Evolutionary conservation across 2,888 invertebrate genomes (phyloP).

Genomic region (Cephus runcator): DNA sequence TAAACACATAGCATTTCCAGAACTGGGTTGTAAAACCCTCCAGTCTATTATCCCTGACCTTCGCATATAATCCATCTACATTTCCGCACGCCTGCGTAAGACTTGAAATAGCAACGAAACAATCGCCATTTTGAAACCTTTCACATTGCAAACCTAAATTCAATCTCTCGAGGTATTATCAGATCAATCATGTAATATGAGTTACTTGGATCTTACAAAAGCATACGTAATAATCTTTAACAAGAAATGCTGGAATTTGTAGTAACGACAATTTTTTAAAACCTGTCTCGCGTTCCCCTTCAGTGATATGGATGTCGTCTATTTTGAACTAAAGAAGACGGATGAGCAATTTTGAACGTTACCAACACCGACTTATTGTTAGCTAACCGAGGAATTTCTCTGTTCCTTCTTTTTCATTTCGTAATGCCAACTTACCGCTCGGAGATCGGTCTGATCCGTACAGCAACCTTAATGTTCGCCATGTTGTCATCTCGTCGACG

Average conservation of each 20-base stretch:
- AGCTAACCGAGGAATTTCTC: not conserved
- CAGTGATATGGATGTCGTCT: not conserved
- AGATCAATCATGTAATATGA: not conserved
- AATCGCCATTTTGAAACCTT: not conserved
- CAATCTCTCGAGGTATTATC: not conserved
- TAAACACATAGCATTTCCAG: not conserved
- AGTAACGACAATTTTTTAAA: not conserved
- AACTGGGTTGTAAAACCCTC: not conserved
- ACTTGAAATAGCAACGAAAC: not conserved
- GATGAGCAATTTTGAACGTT: not conserved
- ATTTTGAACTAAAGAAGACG: not conserved
- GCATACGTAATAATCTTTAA: not conserved
- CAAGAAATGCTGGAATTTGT: not conserved
- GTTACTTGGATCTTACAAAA: not conserved
- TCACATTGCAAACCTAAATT: not conserved
- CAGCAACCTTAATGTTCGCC: conserved; percentile 75
- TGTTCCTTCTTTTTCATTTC: not conserved
- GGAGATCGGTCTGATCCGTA: conserved; percentile 74
- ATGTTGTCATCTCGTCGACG: conserved; percentile 56
- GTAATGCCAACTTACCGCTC: conserved; percentile 67
- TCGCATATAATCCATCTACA: not conserved
- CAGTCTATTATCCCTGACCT: not conserved
- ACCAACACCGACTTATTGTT: not conserved
- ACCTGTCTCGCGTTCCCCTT: not conserved
- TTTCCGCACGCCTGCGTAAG: not conserved